Percentiles rank a stretch among this genome's conserved stretches.
Conservation (phyloP, 2,113 vertebrate genomes). For the Pleuronectes platessa region DNA sequence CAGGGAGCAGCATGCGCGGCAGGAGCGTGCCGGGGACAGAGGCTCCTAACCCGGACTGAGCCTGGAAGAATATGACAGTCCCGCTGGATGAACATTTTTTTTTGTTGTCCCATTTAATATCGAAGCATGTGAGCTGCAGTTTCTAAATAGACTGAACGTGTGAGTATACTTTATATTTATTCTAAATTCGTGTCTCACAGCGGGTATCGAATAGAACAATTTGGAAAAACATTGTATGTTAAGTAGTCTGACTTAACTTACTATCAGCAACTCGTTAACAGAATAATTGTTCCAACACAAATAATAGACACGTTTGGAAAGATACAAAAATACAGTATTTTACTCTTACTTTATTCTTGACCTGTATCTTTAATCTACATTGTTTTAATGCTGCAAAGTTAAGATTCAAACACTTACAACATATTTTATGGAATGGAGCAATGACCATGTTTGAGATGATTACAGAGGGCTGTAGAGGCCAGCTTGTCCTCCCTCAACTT, state of each 20-base stretch:
- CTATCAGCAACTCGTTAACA: neutral
- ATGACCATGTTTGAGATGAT: neutral
- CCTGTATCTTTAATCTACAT: neutral
- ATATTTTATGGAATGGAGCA: neutral
- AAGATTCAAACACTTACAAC: neutral
- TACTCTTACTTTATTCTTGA: neutral
- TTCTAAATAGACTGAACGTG: constrained; percentile 23
- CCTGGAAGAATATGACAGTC: neutral
- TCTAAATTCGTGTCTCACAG: neutral
- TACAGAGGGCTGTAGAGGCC: neutral
- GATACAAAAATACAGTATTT: neutral
- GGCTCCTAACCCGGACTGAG: constrained; percentile 3
- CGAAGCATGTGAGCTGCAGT: neutral
- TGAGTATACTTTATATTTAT: constrained; percentile 37
- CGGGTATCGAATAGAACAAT: neutral
- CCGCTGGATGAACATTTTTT: too few species aligned
- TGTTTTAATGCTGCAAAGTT: neutral
- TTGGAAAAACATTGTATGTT: too few species aligned
- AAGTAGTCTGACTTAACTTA: too few species aligned
- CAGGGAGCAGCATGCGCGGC: neutral
- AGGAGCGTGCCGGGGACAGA: constrained; percentile 12
- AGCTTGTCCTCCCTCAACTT: constrained; percentile 15
- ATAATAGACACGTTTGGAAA: neutral
- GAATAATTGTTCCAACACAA: neutral
- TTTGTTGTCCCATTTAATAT: neutral